A percentile compares a stretch with the other conserved stretches of the same genome.
These are phyloP conservation scores for Rhingia campestris DNA, from an alignment of 2,888 invertebrate genomes.

Conservation along the genomic window DNA sequence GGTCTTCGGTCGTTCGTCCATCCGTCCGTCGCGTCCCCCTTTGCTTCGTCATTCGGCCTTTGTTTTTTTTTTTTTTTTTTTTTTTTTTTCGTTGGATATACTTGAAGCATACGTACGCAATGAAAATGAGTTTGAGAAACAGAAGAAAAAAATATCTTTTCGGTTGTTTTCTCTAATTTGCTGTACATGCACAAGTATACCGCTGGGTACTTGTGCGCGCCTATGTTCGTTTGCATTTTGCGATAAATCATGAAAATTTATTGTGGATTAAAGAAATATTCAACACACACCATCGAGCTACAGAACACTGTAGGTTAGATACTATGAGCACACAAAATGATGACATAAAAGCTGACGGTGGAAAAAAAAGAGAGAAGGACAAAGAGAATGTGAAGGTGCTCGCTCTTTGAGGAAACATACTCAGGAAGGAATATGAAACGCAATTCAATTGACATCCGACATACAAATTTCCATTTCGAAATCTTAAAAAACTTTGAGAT, in stretches of 20 bases:
- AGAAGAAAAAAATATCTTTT: conserved; percentile 32
- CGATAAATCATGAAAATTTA: conserved; percentile 56
- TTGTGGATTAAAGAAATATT: conserved; percentile 51
- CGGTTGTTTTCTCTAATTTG: conserved; percentile 18
- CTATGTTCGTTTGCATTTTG: conserved; percentile 34
- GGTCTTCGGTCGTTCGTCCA: neutral
- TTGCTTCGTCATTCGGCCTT: neutral
- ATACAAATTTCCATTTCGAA: neutral
- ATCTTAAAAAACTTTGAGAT: neutral
- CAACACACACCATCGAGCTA: conserved; percentile 9
- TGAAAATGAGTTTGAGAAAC: conserved; percentile 19
- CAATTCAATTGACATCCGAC: too few species aligned
- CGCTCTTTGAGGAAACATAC: neutral
- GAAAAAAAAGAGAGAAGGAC: conserved; percentile 20
- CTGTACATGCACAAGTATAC: neutral
- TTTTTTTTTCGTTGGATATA: neutral
- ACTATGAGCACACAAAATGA: neutral
- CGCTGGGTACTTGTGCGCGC: neutral
- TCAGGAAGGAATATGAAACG: too few species aligned
- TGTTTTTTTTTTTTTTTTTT: neutral
- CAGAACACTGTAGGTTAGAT: neutral
- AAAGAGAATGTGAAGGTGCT: neutral
- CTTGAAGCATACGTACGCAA: conserved; percentile 9
- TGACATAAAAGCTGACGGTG: conserved; percentile 24
- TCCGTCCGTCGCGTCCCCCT: neutral